phyloP scores from a whole-genome alignment of 2,888 invertebrate species.

The Leptopilina myrica region DNA sequence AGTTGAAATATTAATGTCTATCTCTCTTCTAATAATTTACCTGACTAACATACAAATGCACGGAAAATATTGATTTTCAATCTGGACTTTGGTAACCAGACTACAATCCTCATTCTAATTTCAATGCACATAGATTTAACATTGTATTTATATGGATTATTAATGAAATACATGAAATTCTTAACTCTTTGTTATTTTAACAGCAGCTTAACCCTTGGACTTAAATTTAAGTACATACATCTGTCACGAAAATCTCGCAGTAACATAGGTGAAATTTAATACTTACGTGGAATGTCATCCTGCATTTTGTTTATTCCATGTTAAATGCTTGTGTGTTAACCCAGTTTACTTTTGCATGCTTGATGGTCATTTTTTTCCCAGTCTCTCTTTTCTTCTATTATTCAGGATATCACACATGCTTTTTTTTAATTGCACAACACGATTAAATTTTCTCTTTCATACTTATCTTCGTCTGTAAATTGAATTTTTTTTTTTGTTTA shows the following conservation, averaged over 20 bases:
- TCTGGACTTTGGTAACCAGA: neutral
- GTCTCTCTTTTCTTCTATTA: slow-evolving; percentile 43
- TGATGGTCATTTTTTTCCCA: slow-evolving; percentile 45
- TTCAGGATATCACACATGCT: slow-evolving; percentile 29
- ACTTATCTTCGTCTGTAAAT: neutral
- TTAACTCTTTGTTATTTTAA: slow-evolving; percentile 73
- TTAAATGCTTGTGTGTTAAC: slow-evolving; percentile 37
- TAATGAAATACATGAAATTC: slow-evolving; percentile 47
- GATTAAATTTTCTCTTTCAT: slow-evolving; percentile 9
- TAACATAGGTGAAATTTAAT: slow-evolving; percentile 75
- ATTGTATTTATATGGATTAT: neutral
- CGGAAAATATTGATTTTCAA: neutral
- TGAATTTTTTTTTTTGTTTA: neutral
- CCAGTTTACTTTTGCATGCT: slow-evolving; percentile 43
- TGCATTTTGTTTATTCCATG: slow-evolving; percentile 43
- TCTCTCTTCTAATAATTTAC: neutral
- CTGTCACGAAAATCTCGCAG: slow-evolving; percentile 73
- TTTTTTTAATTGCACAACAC: slow-evolving; percentile 5
- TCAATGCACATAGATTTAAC: slow-evolving; percentile 10
- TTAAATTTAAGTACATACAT: slow-evolving; percentile 71
- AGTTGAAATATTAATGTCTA: neutral
- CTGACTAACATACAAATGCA: neutral
- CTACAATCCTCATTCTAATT: neutral
- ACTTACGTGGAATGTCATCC: slow-evolving; percentile 52
- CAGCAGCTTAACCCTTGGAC: slow-evolving; percentile 75